Conservation (phyloP, 2,113 vertebrate genomes). For the Scomber scombrus region DNA sequence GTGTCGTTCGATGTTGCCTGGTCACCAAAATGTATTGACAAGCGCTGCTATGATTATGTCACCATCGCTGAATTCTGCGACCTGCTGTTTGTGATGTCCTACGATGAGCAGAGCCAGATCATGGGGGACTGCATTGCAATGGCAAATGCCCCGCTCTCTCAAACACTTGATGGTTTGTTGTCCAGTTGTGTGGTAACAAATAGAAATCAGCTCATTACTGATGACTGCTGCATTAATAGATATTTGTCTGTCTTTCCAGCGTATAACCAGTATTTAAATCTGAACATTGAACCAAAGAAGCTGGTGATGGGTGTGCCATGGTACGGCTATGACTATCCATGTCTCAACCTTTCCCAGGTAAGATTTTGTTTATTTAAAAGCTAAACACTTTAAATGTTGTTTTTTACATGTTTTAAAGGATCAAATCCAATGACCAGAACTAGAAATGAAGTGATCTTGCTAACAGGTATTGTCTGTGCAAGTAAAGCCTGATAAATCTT, state of each 20-base stretch:
- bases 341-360: conserved; percentile 89
- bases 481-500: too few species aligned
- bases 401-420: neutral
- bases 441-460: too few species aligned
- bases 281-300: conserved; percentile 91
- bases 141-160: conserved; percentile 91
- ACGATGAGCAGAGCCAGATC: conserved; percentile 95
- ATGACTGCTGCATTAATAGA: neutral
- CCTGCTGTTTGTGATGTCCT: conserved; percentile 98
- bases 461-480: too few species aligned
- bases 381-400: neutral
- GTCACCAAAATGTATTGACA: conserved; percentile 91
- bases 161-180: conserved; percentile 90
- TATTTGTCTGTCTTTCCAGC: conserved; percentile 77
- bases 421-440: neutral
- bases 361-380: conserved; percentile 18
- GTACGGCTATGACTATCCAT: conserved; percentile 98
- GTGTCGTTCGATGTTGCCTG: conserved; percentile 97
- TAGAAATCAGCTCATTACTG: neutral
- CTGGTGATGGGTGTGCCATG: conserved; percentile 97
- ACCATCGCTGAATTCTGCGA: conserved; percentile 92
- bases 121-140: conserved; percentile 91
- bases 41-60: conserved; percentile 93
- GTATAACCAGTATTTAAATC: conserved; percentile 89
- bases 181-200: neutral